These are phyloP conservation scores for Drosophila dives DNA, from an alignment of 2,888 invertebrate species.

Conservation along the genomic window DNA sequence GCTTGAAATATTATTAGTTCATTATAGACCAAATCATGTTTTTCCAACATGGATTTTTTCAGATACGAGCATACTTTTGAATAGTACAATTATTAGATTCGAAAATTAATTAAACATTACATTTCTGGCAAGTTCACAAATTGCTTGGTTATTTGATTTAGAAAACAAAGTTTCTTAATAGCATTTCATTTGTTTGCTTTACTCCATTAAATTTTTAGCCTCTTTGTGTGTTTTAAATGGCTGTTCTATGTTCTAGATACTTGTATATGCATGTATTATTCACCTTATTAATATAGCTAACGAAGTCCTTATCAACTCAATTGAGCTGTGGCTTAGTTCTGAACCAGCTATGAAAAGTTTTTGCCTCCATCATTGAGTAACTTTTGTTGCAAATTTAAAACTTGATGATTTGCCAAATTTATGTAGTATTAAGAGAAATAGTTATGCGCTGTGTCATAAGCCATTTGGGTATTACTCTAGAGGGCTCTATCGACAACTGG, in stretches of 20 bases:
- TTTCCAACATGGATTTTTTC: background rate
- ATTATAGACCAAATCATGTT: background rate
- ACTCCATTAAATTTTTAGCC: background rate
- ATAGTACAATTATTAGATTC: background rate
- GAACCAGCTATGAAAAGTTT: slow-evolving; percentile 8
- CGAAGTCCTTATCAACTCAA: slow-evolving; percentile 50
- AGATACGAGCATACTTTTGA: background rate
- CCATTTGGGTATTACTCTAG: slow-evolving; percentile 39
- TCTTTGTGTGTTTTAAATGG: background rate
- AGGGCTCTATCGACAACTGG: slow-evolving; percentile 44
- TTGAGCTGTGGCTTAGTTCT: slow-evolving; percentile 15
- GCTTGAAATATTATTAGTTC: background rate
- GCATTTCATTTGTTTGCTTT: background rate
- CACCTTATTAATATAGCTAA: slow-evolving; percentile 48
- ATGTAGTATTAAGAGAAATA: slow-evolving; percentile 20
- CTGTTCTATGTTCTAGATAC: background rate
- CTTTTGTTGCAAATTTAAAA: slow-evolving; percentile 23
- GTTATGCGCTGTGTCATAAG: slow-evolving; percentile 54
- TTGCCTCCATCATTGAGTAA: slow-evolving; percentile 13
- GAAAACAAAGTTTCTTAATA: background rate
- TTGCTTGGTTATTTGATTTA: background rate
- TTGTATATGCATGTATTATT: background rate
- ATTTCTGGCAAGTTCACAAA: background rate
- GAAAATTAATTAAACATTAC: background rate
- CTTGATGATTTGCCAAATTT: slow-evolving; percentile 46